These are phyloP conservation scores for Neodon shergylaensis DNA, from an alignment of 2,113 vertebrate species.

Conservation along the genomic window DNA sequence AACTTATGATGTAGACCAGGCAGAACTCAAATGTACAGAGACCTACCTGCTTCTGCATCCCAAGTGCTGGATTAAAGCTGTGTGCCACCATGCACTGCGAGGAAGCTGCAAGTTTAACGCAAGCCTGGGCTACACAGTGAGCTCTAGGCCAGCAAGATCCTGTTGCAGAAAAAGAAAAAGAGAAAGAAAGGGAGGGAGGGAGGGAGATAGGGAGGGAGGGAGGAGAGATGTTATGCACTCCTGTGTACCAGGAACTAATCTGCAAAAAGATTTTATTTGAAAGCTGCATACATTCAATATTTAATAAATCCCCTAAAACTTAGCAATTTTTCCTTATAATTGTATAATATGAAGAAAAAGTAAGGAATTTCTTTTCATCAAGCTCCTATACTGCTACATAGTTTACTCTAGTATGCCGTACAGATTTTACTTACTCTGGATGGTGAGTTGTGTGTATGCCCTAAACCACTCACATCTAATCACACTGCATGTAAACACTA, in stretches of 20 bases:
- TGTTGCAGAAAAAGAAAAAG: conserved; percentile 1
- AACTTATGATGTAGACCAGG: neutral
- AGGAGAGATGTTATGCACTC: neutral
- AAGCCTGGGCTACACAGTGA: neutral
- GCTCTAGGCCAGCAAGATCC: neutral
- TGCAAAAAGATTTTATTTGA: conserved; percentile 52
- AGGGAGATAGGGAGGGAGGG: neutral
- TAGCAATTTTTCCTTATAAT: conserved; percentile 17
- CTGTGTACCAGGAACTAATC: conserved; percentile 43
- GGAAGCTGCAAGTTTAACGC: neutral
- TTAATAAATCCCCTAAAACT: conserved; percentile 46
- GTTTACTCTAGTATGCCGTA: conserved; percentile 11
- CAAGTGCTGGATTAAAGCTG: neutral
- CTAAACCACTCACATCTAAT: conserved; percentile 34
- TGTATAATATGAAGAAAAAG: conserved; percentile 53
- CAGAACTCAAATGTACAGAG: neutral
- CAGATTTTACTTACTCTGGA: conserved; percentile 44
- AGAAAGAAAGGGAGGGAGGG: neutral
- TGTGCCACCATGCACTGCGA: neutral
- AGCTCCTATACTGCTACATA: conserved; percentile 22
- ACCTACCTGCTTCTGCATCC: neutral
- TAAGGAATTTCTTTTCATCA: conserved; percentile 48
- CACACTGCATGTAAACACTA: neutral
- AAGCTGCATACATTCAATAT: conserved; percentile 38
- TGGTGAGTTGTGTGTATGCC: neutral